A percentile compares a stretch with the other conserved stretches of the same genome.
phyloP scores from a whole-genome alignment of 2,888 invertebrate genomes.

The Hofmannophila pseudospretella region DNA sequence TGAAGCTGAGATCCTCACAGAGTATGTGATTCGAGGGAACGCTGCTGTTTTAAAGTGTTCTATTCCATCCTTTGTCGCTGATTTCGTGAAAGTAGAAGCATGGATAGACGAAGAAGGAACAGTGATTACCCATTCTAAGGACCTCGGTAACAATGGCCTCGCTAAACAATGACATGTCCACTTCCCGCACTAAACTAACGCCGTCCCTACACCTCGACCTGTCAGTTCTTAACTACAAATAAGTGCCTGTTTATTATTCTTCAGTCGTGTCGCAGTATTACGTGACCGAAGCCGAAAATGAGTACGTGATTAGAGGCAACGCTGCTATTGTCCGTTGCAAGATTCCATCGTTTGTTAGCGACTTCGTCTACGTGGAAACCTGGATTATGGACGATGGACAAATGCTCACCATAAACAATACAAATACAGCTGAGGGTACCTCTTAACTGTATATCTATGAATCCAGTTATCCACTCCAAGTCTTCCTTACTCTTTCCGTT shows the following conservation, averaged over 20 bases:
- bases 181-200: conserved; percentile 41
- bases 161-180: conserved; percentile 38
- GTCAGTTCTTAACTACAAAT: conserved; percentile 38
- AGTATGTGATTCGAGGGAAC: conserved; percentile 93
- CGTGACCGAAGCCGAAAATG: conserved; percentile 94
- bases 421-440: conserved; percentile 77
- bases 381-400: conserved; percentile 89
- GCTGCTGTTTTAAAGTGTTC: conserved; percentile 93
- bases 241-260: conserved; percentile 62
- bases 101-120: conserved; percentile 85
- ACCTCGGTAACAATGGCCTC: conserved; percentile 81
- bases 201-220: conserved; percentile 45
- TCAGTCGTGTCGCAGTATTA: conserved; percentile 93
- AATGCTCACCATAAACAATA: conserved; percentile 79
- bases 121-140: conserved; percentile 81
- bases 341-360: conserved; percentile 95
- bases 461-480: conserved; percentile 11
- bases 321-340: conserved; percentile 95
- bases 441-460: neutral
- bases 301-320: conserved; percentile 95
- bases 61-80: conserved; percentile 93
- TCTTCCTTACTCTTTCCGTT: conserved; percentile 8
- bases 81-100: conserved; percentile 92
- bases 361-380: conserved; percentile 91
- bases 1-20: conserved; percentile 92